A percentile compares a stretch with the other conserved stretches of the same genome.
Evolutionary conservation across 35 echinoderm and acorn worm species (phyloP).

Genomic region (Strongylocentrotus purpuratus): DNA sequence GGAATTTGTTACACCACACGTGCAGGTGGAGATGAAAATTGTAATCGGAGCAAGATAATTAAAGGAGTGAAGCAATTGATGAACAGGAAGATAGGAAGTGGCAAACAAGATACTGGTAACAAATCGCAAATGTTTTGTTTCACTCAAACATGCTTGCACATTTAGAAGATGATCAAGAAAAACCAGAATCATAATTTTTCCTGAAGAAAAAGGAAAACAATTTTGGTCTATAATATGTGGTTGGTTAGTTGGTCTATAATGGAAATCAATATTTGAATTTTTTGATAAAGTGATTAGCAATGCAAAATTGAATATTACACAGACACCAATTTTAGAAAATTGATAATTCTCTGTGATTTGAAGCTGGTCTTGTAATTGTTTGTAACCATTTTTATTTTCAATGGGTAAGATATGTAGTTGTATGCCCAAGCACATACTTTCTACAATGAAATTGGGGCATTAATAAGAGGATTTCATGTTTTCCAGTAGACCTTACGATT

Average conservation of each 20-base stretch:
- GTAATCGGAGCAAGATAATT: too few relatives aligned
- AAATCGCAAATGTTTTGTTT: not conserved
- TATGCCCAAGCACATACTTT: not conserved
- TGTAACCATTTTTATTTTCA: not conserved
- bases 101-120: not conserved
- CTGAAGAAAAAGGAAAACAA: not conserved
- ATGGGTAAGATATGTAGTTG: not conserved
- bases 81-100: not conserved
- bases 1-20: not conserved
- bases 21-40: not conserved
- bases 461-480: not conserved
- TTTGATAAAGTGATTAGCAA: not conserved
- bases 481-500: not conserved
- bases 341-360: not conserved
- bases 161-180: not conserved
- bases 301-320: not conserved
- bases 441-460: not conserved
- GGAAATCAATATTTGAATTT: not conserved
- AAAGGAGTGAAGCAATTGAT: not conserved
- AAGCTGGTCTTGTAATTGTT: not conserved
- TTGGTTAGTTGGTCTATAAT: not conserved
- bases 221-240: not conserved
- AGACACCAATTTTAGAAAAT: not conserved
- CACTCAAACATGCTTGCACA: not conserved
- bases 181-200: not conserved